Evolutionary conservation across 1,140 invertebrate species (phyloP).

Genomic region (Macrobrachium rosenbergii): DNA sequence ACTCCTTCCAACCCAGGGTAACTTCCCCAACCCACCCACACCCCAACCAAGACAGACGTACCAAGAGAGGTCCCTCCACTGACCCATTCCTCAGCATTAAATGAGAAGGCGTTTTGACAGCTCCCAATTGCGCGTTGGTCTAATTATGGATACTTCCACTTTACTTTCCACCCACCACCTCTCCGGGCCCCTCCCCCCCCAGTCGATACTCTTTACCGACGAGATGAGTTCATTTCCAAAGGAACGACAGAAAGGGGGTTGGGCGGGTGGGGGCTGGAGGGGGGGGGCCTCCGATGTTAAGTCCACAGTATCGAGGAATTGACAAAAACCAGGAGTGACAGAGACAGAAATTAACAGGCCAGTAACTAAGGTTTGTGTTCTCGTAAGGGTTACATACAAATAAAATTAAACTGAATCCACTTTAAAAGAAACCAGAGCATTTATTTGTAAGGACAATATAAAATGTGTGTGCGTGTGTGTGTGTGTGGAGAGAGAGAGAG

Average conservation of each 20-base stretch:
- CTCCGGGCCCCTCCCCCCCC: background rate
- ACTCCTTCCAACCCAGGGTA: slow-evolving; percentile 20
- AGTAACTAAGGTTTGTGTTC: background rate
- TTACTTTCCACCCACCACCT: background rate
- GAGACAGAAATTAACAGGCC: slow-evolving; percentile 17
- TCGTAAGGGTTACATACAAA: too few relatives aligned
- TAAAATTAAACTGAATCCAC: too few relatives aligned
- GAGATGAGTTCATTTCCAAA: background rate
- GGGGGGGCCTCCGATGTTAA: background rate
- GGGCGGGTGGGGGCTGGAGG: background rate
- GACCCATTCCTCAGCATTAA: too few relatives aligned
- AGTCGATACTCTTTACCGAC: background rate
- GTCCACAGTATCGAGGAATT: background rate
- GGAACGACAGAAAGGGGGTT: background rate
- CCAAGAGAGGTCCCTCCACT: too few relatives aligned
- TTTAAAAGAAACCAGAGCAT: background rate
- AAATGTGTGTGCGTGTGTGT: background rate
- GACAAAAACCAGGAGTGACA: slow-evolving; percentile 11
- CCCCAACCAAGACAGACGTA: background rate
- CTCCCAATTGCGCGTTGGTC: too few relatives aligned
- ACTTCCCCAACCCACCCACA: slow-evolving; percentile 21
- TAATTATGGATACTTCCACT: too few relatives aligned
- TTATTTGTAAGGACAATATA: background rate
- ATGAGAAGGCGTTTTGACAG: too few relatives aligned
- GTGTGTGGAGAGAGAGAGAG: slow-evolving; percentile 3